Base-by-base conservation (phyloP, 2,888 invertebrate species). In the Pseudolycoriella hygida region DNA sequence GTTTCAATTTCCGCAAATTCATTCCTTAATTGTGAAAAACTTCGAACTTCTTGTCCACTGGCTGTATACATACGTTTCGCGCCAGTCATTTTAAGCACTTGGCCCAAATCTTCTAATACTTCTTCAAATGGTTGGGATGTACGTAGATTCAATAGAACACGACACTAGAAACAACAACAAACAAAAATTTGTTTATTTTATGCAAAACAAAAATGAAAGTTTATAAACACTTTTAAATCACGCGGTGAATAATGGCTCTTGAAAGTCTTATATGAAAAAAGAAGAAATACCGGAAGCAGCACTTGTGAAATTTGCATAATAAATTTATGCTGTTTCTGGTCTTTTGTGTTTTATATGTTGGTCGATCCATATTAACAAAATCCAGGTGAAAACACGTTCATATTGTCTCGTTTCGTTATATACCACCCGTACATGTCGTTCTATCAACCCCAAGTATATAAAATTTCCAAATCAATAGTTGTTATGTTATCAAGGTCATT, bases 61-160 rank as follows among this genome's bases (percentile, higher is more conserved):
- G 87, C 84, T 25, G 93, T 92, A 67, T 85, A 90, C 81, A 92
- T 87, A 61, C 84, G 74, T 62, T 86, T 85, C 51, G 87, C 88
- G 49, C 87, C 84, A 57, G 77, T 86, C 79, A 89, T 86, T 70
- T 88, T 89, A 51, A 94, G 70, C 41, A 92, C 88, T 68, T 88
- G 86, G 40, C 92, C 92, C 57, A 94, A 73, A 66, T 94, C 93
- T 61, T 84, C 84, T 47, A 94, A 69, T 30, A 94, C 88, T 60
- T 93, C 92, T 66, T 93, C 93, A 60, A 92, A 94, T 0, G 89
- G 88, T 58, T 93, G 92, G 25, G 86, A 81, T 15, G 93, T 93
- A 51, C 88, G 78, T 54, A 93, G 74, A 61, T 94, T 94, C 50
- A 94, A 69, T 52, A 94, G 69, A 42, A 94, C 89, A 50, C 89